Conservation (phyloP, 1,140 invertebrate genomes). For the Melipona quadrifasciata region DNA sequence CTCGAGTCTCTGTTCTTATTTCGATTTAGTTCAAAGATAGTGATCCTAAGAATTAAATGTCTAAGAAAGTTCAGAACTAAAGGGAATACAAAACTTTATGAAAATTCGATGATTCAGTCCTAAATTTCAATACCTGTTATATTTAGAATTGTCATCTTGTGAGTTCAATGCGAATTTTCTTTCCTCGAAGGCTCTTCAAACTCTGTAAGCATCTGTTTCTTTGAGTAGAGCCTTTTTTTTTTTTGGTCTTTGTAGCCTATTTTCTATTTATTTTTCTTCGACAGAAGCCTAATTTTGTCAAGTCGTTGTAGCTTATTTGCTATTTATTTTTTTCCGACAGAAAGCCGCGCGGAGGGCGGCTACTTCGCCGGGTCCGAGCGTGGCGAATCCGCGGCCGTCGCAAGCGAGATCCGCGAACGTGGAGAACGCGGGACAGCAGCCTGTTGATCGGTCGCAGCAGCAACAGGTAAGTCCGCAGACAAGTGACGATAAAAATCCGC, state of each 20-base stretch:
- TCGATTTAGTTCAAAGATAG: no score
- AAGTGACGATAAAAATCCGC: constrained; percentile 66
- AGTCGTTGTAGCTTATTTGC: no score
- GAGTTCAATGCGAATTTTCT: neutral
- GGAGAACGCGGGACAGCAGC: constrained; percentile 40
- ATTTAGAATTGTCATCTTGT: no score
- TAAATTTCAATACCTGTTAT: no score
- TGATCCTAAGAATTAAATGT: no score
- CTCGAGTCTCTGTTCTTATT: no score
- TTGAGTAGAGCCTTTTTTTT: constrained; percentile 48
- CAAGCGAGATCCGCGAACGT: constrained; percentile 4
- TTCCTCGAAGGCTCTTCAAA: neutral
- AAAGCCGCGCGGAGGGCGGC: constrained; percentile 42
- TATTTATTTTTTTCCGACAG: constrained; percentile 49
- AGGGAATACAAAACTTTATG: no score
- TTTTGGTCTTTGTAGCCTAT: neutral
- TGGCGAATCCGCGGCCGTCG: constrained; percentile 20
- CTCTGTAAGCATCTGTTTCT: neutral
- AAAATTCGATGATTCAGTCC: no score
- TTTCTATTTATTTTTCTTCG: constrained; percentile 1
- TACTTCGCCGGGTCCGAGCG: constrained; percentile 1
- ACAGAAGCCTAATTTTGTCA: constrained; percentile 43
- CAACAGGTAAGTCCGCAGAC: constrained; percentile 78
- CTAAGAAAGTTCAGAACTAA: no score
- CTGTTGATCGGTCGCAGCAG: constrained; percentile 62